Base-by-base conservation (phyloP, 2,113 vertebrate species). In the Pteronura brasiliensis region DNA sequence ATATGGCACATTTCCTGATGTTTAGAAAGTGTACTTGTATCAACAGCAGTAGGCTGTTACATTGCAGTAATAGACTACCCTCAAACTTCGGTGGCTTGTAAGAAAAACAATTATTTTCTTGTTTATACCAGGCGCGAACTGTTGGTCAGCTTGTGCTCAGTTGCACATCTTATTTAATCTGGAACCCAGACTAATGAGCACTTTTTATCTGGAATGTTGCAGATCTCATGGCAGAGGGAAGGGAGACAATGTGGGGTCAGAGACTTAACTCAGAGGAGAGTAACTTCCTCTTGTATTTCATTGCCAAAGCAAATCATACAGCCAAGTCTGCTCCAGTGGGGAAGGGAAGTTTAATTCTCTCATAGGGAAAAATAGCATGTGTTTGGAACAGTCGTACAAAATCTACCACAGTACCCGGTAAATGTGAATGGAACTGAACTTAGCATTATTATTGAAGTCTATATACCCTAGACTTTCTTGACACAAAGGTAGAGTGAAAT, bases 321-420 rank as follows among this genome's bases (percentile, higher is more conserved):
- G 49, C 59, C 84, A 80, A 72, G 65, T 81, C 21, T 12, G 44
- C 44, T 77, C 55, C 23, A 7, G 27, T 11, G n/a, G 85, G 85
- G 34, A 88, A 39, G 82, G 72, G 49, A 94, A 82, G 59, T 47
- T 36, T 21, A 42, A 83, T 82, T 96, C 63, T 81, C 69, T 72
- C 55, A 7, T 57, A 85, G 31, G 69, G n/a, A 82, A 96, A 82
- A 92, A 72, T 10, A 42, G 59, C 72, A 90, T 49, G 77, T 67
- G 67, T 82, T 97, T 85, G 93, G 84, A 96, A 85, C 42, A 90
- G 57, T 65, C 87, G 61, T 34, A 77, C n/a, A 83, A 72, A 93
- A 72, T 69, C 59, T 77, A 76, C 25, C 31, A 44, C 7, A 71
- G 63, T 74, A 11, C 31, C 39, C 39, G 74, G 87, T 71, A 52